A percentile compares a stretch with the other conserved stretches of the same genome.
These are phyloP conservation scores for Struthidea cinerea DNA, from an alignment of 2,113 vertebrate species.

Conservation along the genomic window DNA sequence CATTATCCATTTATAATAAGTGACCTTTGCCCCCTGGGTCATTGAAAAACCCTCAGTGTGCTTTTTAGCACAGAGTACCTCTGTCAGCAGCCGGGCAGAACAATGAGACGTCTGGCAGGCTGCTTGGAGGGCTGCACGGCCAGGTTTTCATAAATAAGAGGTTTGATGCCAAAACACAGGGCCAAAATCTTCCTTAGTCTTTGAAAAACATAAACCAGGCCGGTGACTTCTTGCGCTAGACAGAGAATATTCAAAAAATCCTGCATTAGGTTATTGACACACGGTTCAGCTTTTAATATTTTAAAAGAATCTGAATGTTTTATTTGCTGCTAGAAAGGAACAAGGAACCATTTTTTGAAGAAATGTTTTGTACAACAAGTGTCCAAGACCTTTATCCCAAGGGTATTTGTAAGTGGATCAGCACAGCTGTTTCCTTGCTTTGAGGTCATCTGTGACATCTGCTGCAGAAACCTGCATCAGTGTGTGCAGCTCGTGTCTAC, in stretches of 20 bases:
- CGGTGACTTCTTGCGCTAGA: not conserved
- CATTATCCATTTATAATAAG: conserved; percentile 88
- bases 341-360: conserved; percentile 44
- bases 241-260: not conserved
- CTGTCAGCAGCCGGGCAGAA: conserved; percentile 73
- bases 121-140: conserved; percentile 30
- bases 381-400: conserved; percentile 55
- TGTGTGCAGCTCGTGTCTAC: not conserved
- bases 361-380: conserved; percentile 40
- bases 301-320: not conserved
- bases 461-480: conserved; percentile 46
- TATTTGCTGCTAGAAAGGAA: not conserved
- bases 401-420: conserved; percentile 52
- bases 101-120: conserved; percentile 69
- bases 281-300: not conserved
- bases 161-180: conserved; percentile 43
- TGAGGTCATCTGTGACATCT: conserved; percentile 66
- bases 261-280: not conserved
- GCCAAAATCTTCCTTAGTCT: conserved; percentile 27
- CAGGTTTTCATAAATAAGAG: conserved; percentile 59
- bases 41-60: conserved; percentile 75
- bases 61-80: conserved; percentile 79
- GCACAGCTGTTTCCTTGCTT: conserved; percentile 60
- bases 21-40: conserved; percentile 80
- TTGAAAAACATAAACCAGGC: not conserved